phyloP scores from a whole-genome alignment of 2,888 invertebrate species.

The Busseola fusca region DNA sequence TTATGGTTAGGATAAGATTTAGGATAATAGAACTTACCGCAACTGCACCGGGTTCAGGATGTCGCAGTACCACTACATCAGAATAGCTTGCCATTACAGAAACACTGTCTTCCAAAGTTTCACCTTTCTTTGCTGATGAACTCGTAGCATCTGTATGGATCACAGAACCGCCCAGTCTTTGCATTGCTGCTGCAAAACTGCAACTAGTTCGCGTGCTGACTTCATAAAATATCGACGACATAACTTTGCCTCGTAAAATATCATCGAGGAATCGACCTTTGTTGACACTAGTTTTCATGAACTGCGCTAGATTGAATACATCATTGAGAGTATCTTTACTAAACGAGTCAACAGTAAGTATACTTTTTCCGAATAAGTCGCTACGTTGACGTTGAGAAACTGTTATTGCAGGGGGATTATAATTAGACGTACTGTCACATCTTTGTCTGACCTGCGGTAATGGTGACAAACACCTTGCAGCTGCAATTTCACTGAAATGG shows the following conservation, averaged over 20 bases:
- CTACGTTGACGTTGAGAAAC: slow-evolving; percentile 83
- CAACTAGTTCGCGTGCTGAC: slow-evolving; percentile 98
- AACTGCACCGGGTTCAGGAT: too few species aligned
- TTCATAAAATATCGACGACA: slow-evolving; percentile 99
- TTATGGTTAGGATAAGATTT: too few species aligned
- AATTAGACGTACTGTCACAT: slow-evolving; percentile 89
- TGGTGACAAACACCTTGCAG: slow-evolving; percentile 86
- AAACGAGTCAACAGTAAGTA: slow-evolving; percentile 96
- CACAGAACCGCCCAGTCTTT: slow-evolving; percentile 97
- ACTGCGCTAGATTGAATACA: slow-evolving; percentile 98
- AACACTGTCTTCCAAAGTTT: too few species aligned
- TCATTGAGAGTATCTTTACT: slow-evolving; percentile 96
- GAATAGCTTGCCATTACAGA: too few species aligned
- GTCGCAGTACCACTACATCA: too few species aligned
- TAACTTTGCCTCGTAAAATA: slow-evolving; percentile 96
- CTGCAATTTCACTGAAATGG: slow-evolving; percentile 89
- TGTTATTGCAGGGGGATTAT: slow-evolving; percentile 78
- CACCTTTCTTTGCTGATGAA: slow-evolving; percentile 98
- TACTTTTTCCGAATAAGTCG: too few species aligned
- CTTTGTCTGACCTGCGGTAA: slow-evolving; percentile 86
- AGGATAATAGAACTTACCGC: too few species aligned
- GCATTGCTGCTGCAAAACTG: slow-evolving; percentile 99
- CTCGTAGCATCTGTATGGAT: slow-evolving; percentile 96
- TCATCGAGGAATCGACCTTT: slow-evolving; percentile 96
- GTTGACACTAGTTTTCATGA: too few species aligned